Conservation (phyloP, 2,113 vertebrate genomes). For the Corythornis madagascariensis region DNA sequence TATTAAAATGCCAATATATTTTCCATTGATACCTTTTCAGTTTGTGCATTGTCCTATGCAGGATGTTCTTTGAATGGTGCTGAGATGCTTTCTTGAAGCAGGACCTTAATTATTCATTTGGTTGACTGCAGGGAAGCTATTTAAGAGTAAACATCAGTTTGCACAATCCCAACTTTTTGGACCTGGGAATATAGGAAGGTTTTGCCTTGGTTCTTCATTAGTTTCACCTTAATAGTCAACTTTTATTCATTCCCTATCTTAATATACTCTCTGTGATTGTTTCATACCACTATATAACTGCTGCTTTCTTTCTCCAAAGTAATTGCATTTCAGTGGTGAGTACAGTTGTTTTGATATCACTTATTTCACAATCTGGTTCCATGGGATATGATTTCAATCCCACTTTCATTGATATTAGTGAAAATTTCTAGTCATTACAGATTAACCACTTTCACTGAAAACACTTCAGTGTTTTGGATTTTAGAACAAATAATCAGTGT, state of each 20-base stretch:
- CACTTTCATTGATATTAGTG: not conserved
- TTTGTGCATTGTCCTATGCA: accelerated
- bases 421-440: not conserved
- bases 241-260: not conserved
- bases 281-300: conserved; percentile 28
- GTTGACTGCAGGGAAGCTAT: not conserved
- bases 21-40: not conserved
- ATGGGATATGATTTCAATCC: not conserved
- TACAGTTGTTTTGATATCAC: conserved; percentile 54
- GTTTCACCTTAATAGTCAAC: not conserved
- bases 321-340: conserved; percentile 67
- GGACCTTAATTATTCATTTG: not conserved
- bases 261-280: conserved; percentile 3
- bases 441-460: not conserved
- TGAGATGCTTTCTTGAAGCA: conserved; percentile 10
- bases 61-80: not conserved
- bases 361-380: not conserved
- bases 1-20: accelerated
- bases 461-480: not conserved
- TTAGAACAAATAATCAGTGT: not conserved
- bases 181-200: not conserved
- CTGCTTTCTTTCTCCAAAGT: conserved; percentile 63
- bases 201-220: conserved; percentile 28
- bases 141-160: not conserved
- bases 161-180: not conserved